Evolutionary conservation across 2,113 vertebrate species (phyloP).

Genomic region (Ammospiza caudacuta): DNA sequence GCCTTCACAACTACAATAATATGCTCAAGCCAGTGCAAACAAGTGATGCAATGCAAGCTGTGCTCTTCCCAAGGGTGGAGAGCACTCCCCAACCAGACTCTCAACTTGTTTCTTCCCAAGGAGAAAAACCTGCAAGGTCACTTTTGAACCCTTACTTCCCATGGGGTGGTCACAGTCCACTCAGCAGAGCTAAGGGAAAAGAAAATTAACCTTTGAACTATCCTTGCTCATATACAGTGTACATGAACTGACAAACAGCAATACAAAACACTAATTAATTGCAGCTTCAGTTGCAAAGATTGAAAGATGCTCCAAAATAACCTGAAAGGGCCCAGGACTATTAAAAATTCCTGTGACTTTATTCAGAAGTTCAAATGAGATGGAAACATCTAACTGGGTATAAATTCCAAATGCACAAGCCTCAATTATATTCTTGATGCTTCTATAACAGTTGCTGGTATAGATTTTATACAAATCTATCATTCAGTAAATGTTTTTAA

Average conservation of each 20-base stretch:
- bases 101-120: slow-evolving; percentile 12
- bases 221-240: neutral
- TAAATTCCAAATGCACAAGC: neutral
- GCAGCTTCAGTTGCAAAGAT: neutral
- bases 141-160: slow-evolving; percentile 27
- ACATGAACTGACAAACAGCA: neutral
- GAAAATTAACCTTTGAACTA: neutral
- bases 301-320: neutral
- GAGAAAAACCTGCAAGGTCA: slow-evolving; percentile 33
- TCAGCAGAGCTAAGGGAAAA: neutral
- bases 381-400: neutral
- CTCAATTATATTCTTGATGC: neutral
- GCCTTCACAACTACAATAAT: neutral
- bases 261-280: neutral
- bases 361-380: neutral
- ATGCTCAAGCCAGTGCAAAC: slow-evolving; percentile 19
- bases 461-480: neutral
- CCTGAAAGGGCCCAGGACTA: neutral
- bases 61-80: slow-evolving; percentile 29
- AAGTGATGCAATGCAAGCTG: slow-evolving; percentile 44
- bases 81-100: neutral
- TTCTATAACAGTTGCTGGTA: neutral
- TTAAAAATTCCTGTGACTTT: neutral
- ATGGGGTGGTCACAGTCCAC: slow-evolving; percentile 1
- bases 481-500: neutral